Conservation (phyloP, 2,113 vertebrate genomes). For the Calyptommatus sinebrachiatus region DNA sequence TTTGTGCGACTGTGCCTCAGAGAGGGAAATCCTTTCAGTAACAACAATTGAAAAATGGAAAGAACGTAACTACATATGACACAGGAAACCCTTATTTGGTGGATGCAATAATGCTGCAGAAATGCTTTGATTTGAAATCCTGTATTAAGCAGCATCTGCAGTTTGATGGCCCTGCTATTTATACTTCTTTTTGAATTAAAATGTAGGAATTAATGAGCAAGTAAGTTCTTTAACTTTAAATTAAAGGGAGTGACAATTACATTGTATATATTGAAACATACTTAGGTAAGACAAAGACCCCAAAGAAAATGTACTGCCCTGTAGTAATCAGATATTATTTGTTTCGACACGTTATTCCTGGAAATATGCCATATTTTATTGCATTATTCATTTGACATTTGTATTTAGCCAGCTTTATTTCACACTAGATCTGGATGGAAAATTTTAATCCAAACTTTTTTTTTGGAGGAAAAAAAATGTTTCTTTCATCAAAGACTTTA, state of each 20-base stretch:
- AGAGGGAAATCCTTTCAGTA: too few species aligned
- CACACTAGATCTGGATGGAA: slow-evolving; percentile 3
- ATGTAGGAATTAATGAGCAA: background rate
- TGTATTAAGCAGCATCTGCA: too few species aligned
- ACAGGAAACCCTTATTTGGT: too few species aligned
- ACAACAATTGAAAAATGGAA: too few species aligned
- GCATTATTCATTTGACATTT: slow-evolving; percentile 8
- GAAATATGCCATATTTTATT: background rate
- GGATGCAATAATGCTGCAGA: too few species aligned
- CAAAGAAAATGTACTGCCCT: background rate
- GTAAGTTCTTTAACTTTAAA: background rate
- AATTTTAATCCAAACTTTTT: slow-evolving; percentile 1
- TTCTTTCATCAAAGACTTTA: slow-evolving; percentile 39
- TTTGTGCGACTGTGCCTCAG: too few species aligned
- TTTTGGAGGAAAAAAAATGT: background rate
- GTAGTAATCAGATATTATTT: slow-evolving; percentile 10
- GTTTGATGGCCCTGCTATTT: too few species aligned
- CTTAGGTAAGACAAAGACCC: background rate
- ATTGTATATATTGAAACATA: background rate
- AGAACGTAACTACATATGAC: too few species aligned
- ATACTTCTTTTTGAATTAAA: too few species aligned
- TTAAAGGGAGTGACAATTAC: background rate
- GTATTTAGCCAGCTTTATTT: slow-evolving; percentile 13
- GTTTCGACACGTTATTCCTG: slow-evolving; percentile 15
- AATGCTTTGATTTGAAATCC: too few species aligned